Conservation (phyloP, 1,140 invertebrate genomes). For the Polypedilum pembai region DNA sequence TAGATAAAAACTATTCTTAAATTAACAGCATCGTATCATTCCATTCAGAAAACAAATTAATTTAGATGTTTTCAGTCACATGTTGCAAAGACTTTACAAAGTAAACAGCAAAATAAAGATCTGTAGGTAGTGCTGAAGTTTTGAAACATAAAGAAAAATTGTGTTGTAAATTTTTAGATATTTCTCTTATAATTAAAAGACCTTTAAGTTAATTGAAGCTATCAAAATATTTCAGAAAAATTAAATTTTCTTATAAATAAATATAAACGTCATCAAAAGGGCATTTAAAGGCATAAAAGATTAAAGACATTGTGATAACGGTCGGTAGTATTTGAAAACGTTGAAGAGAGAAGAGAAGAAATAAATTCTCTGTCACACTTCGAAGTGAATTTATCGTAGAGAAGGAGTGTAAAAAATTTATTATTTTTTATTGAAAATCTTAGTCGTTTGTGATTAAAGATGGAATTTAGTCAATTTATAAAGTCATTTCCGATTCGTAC, state of each 20-base stretch:
- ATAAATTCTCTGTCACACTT: not conserved
- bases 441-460: not conserved
- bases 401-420: not conserved
- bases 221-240: not conserved
- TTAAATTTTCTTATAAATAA: not conserved
- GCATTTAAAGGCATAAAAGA: not conserved
- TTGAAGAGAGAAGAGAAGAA: not conserved
- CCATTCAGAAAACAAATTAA: not conserved
- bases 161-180: not conserved
- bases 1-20: not conserved
- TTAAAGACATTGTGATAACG: not conserved
- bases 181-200: no score
- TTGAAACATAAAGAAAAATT: not conserved
- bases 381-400: not conserved
- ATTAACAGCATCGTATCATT: not conserved
- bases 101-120: not conserved
- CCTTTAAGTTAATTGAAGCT: no score
- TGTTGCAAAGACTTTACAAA: not conserved
- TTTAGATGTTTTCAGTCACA: not conserved
- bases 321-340: not conserved
- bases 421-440: not conserved
- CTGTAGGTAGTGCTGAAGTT: not conserved
- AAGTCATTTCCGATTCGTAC: slow-evolving; percentile 35
- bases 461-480: slow-evolving; percentile 7
- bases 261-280: not conserved